phyloP scores from a whole-genome alignment of 1,140 invertebrate genomes.

The Arctopsyche grandis region DNA sequence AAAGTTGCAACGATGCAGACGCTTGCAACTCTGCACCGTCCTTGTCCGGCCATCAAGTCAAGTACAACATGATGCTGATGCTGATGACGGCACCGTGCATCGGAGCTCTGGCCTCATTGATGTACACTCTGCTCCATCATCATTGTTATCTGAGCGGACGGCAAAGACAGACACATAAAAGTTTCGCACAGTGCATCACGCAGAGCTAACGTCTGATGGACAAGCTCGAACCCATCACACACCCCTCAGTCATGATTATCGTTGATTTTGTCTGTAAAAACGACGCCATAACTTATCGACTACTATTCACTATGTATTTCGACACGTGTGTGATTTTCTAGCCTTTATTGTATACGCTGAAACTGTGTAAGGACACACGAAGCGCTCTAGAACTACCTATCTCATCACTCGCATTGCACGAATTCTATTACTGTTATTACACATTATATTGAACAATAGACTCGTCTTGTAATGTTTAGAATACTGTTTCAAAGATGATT shows the following conservation, averaged over 20 bases:
- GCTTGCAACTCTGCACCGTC: constrained; percentile 77
- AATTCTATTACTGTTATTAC: neutral
- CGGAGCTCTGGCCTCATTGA: neutral
- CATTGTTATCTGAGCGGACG: constrained; percentile 4
- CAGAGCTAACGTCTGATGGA: constrained; percentile 36
- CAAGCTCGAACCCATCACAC: neutral
- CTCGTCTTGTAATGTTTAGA: no score
- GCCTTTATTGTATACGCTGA: constrained; percentile 40
- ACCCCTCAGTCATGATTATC: constrained; percentile 2
- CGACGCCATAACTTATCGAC: neutral
- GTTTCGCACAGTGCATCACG: neutral
- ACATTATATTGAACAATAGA: neutral
- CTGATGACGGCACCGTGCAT: constrained; percentile 23
- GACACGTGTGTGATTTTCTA: constrained; percentile 14
- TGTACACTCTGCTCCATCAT: constrained; percentile 26
- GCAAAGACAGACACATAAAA: neutral
- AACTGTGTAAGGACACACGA: neutral
- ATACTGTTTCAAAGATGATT: no score
- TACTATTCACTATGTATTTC: neutral
- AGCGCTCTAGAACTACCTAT: neutral
- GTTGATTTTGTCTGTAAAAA: constrained; percentile 2
- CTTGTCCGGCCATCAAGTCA: neutral
- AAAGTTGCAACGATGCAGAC: constrained; percentile 88
- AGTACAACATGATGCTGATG: neutral
- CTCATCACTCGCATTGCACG: neutral